Percentiles rank a stretch among this genome's conserved stretches.
phyloP scores from a whole-genome alignment of 2,113 vertebrate species.

The Chauna torquata region DNA sequence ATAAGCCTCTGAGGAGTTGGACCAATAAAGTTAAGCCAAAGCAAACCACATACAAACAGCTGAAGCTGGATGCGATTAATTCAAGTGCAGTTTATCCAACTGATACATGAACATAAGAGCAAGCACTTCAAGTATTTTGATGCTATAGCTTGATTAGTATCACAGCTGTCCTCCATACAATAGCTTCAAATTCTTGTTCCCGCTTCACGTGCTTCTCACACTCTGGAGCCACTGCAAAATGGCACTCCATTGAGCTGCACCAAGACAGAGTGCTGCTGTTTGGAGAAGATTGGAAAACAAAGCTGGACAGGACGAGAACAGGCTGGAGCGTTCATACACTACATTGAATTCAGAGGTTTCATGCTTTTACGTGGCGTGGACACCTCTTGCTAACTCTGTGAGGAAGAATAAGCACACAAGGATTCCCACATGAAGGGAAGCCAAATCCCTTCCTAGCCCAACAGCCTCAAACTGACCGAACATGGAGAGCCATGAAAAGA shows the following conservation, averaged over 20 bases:
- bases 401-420: background rate
- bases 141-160: background rate
- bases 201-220: background rate
- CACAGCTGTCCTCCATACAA: constrained; percentile 22
- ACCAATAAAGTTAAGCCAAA: constrained; percentile 34
- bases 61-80: background rate
- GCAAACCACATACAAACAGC: background rate
- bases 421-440: background rate
- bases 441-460: background rate
- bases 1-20: constrained; percentile 27
- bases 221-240: background rate
- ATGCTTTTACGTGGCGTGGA: background rate
- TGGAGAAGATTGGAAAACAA: background rate
- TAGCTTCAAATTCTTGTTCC: constrained; percentile 3
- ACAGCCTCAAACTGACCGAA: background rate
- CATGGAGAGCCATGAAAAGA: background rate
- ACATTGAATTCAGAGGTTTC: background rate
- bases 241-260: background rate
- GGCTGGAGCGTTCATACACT: background rate
- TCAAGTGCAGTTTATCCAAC: background rate
- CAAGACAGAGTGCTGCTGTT: background rate
- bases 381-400: background rate
- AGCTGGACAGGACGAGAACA: background rate
- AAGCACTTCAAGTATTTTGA: constrained; percentile 13
- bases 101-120: background rate